These are phyloP conservation scores for Podarcis muralis DNA, from an alignment of 2,113 vertebrate genomes.

Conservation along the genomic window DNA sequence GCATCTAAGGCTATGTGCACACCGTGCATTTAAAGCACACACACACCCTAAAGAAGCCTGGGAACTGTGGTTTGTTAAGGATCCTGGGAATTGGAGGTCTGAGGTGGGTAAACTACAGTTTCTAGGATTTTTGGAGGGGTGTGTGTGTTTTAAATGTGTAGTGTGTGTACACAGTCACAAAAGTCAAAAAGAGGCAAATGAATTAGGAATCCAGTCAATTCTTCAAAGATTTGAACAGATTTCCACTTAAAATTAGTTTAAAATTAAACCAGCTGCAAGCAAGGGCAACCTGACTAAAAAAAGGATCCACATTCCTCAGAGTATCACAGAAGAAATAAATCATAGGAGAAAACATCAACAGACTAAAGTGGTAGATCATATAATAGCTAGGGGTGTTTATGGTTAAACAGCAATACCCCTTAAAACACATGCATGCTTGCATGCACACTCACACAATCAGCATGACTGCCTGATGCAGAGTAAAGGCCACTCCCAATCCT, in stretches of 20 bases:
- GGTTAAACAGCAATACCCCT: not conserved
- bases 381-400: not conserved
- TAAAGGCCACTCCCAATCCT: slow-evolving; percentile 51
- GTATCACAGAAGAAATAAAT: not conserved
- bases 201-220: not conserved
- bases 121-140: no score
- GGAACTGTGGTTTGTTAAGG: not conserved
- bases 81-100: not conserved
- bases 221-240: not conserved
- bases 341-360: not conserved
- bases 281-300: not conserved
- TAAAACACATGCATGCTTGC: no score
- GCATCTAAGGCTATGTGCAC: not conserved
- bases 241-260: not conserved
- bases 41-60: no score
- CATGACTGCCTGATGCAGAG: slow-evolving; percentile 2
- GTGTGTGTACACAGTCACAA: no score
- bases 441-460: rapidly evolving
- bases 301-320: not conserved
- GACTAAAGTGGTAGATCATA: not conserved
- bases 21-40: no score
- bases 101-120: no score
- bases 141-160: no score
- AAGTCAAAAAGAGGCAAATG: not conserved
- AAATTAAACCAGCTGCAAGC: not conserved